These are phyloP conservation scores for Drosophila simulans DNA, from an alignment of 1,140 invertebrate species.

Conservation along the genomic window DNA sequence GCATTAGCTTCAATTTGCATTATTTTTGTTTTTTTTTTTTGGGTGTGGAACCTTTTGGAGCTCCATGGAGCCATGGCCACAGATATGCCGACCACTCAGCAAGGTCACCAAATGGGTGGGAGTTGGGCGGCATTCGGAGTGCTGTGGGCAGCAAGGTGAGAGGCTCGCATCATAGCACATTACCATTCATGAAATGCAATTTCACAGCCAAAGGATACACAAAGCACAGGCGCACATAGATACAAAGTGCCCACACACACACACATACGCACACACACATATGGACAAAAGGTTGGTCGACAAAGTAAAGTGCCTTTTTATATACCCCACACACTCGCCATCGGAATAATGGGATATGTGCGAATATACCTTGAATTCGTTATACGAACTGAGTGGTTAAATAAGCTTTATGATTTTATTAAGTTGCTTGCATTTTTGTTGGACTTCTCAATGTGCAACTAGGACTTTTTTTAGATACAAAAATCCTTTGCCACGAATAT, in stretches of 20 bases:
- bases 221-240: constrained; percentile 46
- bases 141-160: background rate
- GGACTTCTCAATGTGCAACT: too few relatives aligned
- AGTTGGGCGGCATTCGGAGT: background rate
- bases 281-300: constrained; percentile 15
- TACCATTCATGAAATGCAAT: constrained; percentile 82
- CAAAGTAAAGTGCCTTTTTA: constrained; percentile 71
- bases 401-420: background rate
- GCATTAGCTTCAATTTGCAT: constrained; percentile 49
- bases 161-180: constrained; percentile 71
- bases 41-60: constrained; percentile 17
- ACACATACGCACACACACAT: constrained; percentile 8
- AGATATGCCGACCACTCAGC: constrained; percentile 6
- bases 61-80: background rate
- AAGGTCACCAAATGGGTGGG: background rate
- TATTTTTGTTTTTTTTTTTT: constrained; percentile 16
- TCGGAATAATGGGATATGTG: constrained; percentile 7
- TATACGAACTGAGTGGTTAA: background rate
- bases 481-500: too few relatives aligned
- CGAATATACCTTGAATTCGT: background rate
- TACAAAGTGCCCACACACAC: constrained; percentile 46
- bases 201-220: constrained; percentile 72
- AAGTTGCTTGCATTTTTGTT: background rate
- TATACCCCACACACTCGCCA: constrained; percentile 11
- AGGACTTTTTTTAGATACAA: too few relatives aligned